Evolutionary conservation across 2,888 invertebrate species (phyloP).

Genomic region (Hyles lineata): DNA sequence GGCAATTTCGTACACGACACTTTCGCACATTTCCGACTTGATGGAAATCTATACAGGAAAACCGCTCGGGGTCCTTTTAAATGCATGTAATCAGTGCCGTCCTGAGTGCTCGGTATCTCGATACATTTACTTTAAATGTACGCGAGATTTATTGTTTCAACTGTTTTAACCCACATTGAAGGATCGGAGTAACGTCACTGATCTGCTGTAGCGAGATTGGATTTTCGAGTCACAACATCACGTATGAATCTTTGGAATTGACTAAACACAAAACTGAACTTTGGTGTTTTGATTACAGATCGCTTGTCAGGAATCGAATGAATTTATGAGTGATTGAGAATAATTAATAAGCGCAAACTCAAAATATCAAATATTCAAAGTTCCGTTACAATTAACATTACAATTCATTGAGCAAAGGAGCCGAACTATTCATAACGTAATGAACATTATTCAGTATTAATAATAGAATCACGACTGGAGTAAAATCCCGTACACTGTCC

Average conservation of each 20-base stretch:
- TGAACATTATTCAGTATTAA: slow-evolving; percentile 40
- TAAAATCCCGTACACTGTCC: not conserved
- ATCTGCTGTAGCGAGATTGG: no score
- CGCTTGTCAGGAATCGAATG: no score
- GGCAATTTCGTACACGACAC: slow-evolving; percentile 79
- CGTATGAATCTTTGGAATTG: no score
- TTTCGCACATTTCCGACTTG: slow-evolving; percentile 73
- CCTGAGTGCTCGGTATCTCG: slow-evolving; percentile 21
- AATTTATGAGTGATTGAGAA: no score
- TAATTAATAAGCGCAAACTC: not conserved
- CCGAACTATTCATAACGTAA: slow-evolving; percentile 28
- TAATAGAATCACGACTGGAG: slow-evolving; percentile 29
- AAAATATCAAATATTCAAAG: not conserved
- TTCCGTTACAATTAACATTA: not conserved
- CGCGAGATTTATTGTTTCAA: no score
- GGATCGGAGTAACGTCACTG: no score
- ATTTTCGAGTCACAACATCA: no score
- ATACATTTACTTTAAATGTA: not conserved
- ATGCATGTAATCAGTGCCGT: slow-evolving; percentile 33
- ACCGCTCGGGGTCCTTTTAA: slow-evolving; percentile 50
- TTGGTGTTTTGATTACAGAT: no score
- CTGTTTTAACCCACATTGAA: no score
- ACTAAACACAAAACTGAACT: no score
- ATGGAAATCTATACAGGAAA: slow-evolving; percentile 81
- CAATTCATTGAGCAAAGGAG: slow-evolving; percentile 1